Conservation (phyloP, 2,888 invertebrate species). For the Epinotia ramella region DNA sequence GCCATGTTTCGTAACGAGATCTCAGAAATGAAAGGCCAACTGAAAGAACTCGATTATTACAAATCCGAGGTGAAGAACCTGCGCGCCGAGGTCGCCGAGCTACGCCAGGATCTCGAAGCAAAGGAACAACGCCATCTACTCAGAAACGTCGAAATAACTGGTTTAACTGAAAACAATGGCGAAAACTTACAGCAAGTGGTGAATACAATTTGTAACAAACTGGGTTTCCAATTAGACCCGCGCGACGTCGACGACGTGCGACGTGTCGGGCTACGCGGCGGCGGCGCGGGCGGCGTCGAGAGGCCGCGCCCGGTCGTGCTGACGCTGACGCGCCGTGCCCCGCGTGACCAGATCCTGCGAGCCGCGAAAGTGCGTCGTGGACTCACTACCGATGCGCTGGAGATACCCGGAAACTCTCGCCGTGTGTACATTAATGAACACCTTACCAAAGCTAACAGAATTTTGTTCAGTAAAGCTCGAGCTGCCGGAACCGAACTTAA, state of each 20-base stretch:
- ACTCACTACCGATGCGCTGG: conserved; percentile 38
- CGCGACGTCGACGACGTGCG: background rate
- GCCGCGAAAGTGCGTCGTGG: conserved; percentile 46
- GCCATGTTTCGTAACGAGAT: background rate
- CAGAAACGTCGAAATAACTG: background rate
- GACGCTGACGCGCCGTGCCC: background rate
- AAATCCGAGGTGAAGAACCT: background rate
- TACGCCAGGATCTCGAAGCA: background rate
- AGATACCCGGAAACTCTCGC: conserved; percentile 33
- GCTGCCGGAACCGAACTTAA: conserved; percentile 19
- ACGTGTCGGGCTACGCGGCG: background rate
- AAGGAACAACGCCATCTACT: background rate
- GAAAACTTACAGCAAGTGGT: background rate
- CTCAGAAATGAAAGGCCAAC: background rate
- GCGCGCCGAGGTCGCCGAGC: background rate
- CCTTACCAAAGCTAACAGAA: conserved; percentile 43
- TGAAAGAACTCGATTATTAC: background rate
- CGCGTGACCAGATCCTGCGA: conserved; percentile 32
- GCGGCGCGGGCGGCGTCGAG: background rate
- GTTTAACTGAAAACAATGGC: background rate
- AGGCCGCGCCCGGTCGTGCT: too few species aligned
- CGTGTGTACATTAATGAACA: conserved; percentile 47
- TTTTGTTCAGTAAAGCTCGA: conserved; percentile 46
- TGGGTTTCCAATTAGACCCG: background rate
- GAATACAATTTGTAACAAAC: background rate